Evolutionary conservation across 2,888 invertebrate genomes (phyloP).

Genomic region (Epiblema foenella): DNA sequence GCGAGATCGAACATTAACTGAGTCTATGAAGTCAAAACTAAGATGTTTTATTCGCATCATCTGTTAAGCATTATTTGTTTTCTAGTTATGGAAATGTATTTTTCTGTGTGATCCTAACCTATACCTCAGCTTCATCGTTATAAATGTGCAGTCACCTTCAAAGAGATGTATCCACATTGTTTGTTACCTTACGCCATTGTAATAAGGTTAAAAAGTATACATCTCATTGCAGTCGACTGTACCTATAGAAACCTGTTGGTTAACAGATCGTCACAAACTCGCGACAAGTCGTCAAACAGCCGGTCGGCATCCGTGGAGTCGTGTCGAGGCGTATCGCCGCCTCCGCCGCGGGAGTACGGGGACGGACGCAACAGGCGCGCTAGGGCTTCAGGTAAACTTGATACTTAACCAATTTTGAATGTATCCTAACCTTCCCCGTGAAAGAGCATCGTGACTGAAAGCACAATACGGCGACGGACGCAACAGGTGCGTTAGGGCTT

Average conservation of each 20-base stretch:
- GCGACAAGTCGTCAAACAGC: conserved; percentile 88
- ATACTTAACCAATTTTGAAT: no score
- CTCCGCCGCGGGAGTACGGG: conserved; percentile 69
- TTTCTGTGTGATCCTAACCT: neutral
- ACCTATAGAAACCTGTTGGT: neutral
- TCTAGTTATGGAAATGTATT: neutral
- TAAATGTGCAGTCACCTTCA: no score
- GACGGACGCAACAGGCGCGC: conserved; percentile 67
- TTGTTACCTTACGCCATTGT: no score
- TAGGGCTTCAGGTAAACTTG: conserved; percentile 72
- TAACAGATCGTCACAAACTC: conserved; percentile 83
- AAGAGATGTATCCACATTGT: no score
- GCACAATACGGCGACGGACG: conserved; percentile 64
- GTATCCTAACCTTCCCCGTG: no score
- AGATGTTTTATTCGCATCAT: no score
- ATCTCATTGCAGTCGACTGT: no score
- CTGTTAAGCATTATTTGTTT: neutral
- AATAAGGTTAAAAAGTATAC: no score
- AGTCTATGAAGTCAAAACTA: no score
- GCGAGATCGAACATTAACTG: no score
- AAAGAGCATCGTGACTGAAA: no score
- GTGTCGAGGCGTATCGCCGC: conserved; percentile 74
- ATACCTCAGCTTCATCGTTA: conserved; percentile 12
- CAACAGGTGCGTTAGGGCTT: conserved; percentile 67
- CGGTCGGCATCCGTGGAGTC: conserved; percentile 82